Percentiles rank a stretch among this genome's conserved stretches.
These are phyloP conservation scores for Tinamus major DNA, from an alignment of 2,797 vertebrate genomes.

Conservation along the genomic window DNA sequence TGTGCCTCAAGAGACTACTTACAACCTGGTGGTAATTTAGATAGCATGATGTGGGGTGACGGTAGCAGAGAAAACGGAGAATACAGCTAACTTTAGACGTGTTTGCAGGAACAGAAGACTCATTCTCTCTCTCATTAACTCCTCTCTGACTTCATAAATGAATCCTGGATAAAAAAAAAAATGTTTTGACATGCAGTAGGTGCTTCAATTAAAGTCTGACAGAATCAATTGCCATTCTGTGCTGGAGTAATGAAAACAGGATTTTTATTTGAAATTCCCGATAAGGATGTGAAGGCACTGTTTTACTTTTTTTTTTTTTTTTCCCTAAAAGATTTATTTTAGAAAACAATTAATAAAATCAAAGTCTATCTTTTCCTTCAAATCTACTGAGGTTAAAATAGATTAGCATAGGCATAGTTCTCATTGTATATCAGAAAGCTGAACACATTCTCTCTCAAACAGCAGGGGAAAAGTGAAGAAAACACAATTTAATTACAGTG, in stretches of 20 bases:
- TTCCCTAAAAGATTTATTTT: slow-evolving; percentile 46
- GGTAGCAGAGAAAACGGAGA: background rate
- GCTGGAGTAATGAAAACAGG: slow-evolving; percentile 51
- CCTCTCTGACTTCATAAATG: slow-evolving; percentile 47
- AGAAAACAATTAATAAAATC: slow-evolving; percentile 71
- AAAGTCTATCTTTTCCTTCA: slow-evolving; percentile 64
- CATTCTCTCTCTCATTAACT: slow-evolving; percentile 2
- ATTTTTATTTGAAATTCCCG: slow-evolving; percentile 70
- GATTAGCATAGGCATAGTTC: slow-evolving; percentile 63
- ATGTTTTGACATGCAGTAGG: slow-evolving; percentile 57
- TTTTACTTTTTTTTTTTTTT: background rate
- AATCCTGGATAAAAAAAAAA: slow-evolving; percentile 13
- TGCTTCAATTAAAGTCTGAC: slow-evolving; percentile 61
- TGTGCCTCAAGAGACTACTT: background rate
- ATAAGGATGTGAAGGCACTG: slow-evolving; percentile 46
- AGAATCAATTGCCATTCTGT: slow-evolving; percentile 66
- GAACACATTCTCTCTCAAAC: slow-evolving; percentile 70
- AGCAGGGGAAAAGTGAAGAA: slow-evolving; percentile 69
- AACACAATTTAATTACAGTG: slow-evolving; percentile 69
- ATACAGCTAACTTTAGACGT: background rate
- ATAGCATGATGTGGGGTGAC: background rate
- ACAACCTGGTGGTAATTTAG: background rate
- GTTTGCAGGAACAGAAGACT: background rate
- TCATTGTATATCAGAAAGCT: slow-evolving; percentile 66
- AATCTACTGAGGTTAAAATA: slow-evolving; percentile 60